These are phyloP conservation scores for Cetonia aurata DNA, from an alignment of 2,888 invertebrate genomes.

Conservation along the genomic window DNA sequence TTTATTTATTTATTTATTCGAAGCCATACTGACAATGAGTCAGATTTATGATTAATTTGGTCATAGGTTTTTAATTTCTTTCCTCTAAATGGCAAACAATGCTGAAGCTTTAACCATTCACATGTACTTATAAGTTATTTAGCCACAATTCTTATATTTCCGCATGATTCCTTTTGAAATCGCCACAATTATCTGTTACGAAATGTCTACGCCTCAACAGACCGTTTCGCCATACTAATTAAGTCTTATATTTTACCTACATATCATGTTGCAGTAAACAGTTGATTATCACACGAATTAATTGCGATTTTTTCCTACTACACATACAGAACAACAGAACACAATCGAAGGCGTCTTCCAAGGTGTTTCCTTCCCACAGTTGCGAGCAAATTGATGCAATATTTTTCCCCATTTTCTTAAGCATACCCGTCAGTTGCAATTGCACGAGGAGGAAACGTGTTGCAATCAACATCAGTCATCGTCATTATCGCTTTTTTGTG, in stretches of 20 bases:
- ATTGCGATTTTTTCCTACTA: conserved; percentile 17
- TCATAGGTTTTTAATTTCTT: too few relatives aligned
- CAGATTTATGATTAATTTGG: too few relatives aligned
- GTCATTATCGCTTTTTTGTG: background rate
- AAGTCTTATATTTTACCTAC: conserved; percentile 19
- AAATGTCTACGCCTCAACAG: background rate
- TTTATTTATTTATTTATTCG: too few relatives aligned
- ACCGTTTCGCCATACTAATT: conserved; percentile 17
- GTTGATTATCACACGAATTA: conserved; percentile 32
- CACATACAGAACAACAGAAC: background rate
- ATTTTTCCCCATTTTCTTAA: conserved; percentile 19
- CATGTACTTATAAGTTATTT: too few relatives aligned
- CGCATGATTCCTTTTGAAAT: too few relatives aligned
- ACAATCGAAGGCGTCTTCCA: conserved; percentile 35
- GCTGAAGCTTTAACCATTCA: too few relatives aligned
- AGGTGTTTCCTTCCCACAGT: conserved; percentile 36
- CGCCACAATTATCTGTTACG: background rate
- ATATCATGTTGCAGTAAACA: conserved; percentile 19
- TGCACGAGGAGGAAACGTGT: conserved; percentile 11
- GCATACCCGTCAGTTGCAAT: background rate
- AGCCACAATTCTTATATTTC: too few relatives aligned
- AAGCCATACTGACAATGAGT: too few relatives aligned
- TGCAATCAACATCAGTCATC: conserved; percentile 12
- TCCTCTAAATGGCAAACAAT: too few relatives aligned
- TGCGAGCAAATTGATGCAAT: conserved; percentile 4